These are phyloP conservation scores for Eurystomus gularis DNA, from an alignment of 2,113 vertebrate species.

Conservation along the genomic window DNA sequence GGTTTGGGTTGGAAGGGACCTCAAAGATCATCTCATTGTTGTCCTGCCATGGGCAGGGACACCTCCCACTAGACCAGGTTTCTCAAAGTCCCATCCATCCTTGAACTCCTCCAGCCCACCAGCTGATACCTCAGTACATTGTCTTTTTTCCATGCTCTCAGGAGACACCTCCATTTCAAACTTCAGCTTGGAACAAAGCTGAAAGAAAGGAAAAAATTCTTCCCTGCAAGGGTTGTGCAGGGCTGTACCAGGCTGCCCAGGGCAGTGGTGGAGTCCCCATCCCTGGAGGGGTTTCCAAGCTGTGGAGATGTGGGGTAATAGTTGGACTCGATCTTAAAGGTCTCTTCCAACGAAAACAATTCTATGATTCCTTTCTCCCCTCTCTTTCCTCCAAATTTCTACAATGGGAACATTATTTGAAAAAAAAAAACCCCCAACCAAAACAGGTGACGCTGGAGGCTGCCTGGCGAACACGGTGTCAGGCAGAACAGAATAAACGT, in stretches of 20 bases:
- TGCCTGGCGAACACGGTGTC: rapidly evolving
- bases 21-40: too few species aligned
- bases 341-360: background rate
- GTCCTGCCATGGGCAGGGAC: too few species aligned
- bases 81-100: too few species aligned
- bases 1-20: too few species aligned
- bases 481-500: background rate
- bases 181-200: background rate
- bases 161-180: background rate
- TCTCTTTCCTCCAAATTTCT: background rate
- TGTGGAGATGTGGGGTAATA: background rate
- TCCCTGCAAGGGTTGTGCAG: background rate
- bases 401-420: background rate
- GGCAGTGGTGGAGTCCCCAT: background rate
- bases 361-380: background rate
- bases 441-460: background rate
- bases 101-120: too few species aligned
- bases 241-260: background rate
- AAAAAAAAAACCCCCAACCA: too few species aligned
- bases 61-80: too few species aligned
- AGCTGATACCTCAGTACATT: too few species aligned
- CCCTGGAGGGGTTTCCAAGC: background rate
- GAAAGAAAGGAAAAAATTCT: background rate
- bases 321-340: background rate
- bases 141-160: too few species aligned